These are phyloP conservation scores for Plumapathes pennacea DNA, from an alignment of 92 coral and sea anemone species.

Conservation along the genomic window DNA sequence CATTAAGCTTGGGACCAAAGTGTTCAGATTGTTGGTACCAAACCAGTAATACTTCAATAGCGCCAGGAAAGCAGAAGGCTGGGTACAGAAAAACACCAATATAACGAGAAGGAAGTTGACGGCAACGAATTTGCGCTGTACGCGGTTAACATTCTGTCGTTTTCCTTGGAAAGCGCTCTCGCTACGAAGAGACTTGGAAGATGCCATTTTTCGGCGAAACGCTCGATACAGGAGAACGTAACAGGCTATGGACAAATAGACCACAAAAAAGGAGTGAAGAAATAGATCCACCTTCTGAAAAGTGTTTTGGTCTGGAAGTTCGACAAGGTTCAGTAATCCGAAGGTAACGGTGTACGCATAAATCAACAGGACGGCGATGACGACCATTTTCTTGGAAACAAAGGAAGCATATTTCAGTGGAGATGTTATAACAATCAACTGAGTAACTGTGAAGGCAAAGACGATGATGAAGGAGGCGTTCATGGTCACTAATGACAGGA, in stretches of 20 bases:
- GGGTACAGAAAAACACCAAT: constrained; percentile 7
- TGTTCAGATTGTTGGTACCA: not conserved
- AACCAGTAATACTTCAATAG: not conserved
- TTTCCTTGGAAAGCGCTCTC: not conserved
- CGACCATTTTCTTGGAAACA: constrained; percentile 5
- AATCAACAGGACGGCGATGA: not conserved
- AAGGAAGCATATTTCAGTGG: constrained; percentile 29
- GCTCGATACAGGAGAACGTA: not conserved
- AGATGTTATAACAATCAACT: constrained; percentile 14
- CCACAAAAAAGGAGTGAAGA: not conserved
- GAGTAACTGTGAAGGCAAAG: constrained; percentile 15
- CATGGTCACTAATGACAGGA: constrained; percentile 1
- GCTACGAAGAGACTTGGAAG: not conserved
- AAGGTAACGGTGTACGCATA: constrained; percentile 5
- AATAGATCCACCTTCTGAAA: constrained; percentile 6
- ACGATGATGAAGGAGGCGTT: constrained; percentile 15
- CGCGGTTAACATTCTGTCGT: not conserved
- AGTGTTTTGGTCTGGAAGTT: not conserved
- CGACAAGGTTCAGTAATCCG: not conserved
- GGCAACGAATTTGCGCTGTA: constrained; percentile 1
- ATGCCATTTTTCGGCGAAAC: constrained; percentile 21
- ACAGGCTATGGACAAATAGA: not conserved
- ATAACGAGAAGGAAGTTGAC: constrained; percentile 11
- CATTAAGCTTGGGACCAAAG: not conserved
- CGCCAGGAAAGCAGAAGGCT: constrained; percentile 13